phyloP scores from a whole-genome alignment of 1,140 invertebrate genomes.

The Colletes gigas region DNA sequence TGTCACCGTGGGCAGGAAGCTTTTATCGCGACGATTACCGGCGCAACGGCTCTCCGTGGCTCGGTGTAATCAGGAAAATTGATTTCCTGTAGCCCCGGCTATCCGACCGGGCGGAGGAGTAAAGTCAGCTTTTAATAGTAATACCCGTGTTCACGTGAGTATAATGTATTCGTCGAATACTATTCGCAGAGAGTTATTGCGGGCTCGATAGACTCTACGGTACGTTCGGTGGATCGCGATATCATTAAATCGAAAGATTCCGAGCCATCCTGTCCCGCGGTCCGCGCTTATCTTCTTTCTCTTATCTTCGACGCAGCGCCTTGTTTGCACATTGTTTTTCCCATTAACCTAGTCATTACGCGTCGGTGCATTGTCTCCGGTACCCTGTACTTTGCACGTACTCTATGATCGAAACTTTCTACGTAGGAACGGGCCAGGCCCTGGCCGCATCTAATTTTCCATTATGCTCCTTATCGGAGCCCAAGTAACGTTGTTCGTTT shows the following conservation, averaged over 20 bases:
- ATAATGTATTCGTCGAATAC: constrained; percentile 41
- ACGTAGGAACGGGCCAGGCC: constrained; percentile 33
- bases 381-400: constrained; percentile 66
- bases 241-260: constrained; percentile 50
- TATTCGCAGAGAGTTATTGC: constrained; percentile 6
- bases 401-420: constrained; percentile 61
- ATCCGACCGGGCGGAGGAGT: background rate
- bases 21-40: constrained; percentile 10
- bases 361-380: constrained; percentile 61
- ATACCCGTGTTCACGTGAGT: constrained; percentile 29
- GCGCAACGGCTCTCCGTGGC: background rate
- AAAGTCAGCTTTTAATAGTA: constrained; percentile 36
- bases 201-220: background rate
- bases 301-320: constrained; percentile 51
- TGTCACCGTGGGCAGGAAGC: background rate
- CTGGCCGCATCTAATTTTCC: constrained; percentile 60
- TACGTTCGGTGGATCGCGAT: constrained; percentile 23
- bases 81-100: constrained; percentile 10
- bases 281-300: constrained; percentile 49
- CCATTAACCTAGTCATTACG: constrained; percentile 67
- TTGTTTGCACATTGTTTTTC: constrained; percentile 67
- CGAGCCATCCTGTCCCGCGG: constrained; percentile 18
- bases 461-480: constrained; percentile 63
- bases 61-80: constrained; percentile 26
- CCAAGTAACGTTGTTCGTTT: constrained; percentile 25